Conservation (phyloP, 2,888 invertebrate genomes). For the Caenorhabditis plicata region DNA sequence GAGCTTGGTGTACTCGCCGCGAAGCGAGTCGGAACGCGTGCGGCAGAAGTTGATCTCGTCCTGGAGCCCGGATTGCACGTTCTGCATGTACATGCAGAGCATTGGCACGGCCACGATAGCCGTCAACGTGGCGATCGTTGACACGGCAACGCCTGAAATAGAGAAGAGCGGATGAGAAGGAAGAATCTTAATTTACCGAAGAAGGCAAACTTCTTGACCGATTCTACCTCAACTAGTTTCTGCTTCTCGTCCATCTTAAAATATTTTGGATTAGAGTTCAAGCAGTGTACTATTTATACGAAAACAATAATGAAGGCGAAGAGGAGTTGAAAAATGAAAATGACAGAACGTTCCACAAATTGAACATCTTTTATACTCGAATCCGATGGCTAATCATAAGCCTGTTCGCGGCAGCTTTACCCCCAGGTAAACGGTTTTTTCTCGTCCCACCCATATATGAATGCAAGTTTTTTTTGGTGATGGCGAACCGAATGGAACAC, state of each 20-base stretch:
- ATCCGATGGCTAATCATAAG: too few relatives aligned
- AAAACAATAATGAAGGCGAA: too few relatives aligned
- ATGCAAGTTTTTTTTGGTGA: too few relatives aligned
- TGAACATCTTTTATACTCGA: too few relatives aligned
- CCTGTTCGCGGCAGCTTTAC: too few relatives aligned
- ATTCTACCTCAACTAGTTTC: conserved; percentile 41
- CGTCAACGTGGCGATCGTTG: conserved; percentile 50
- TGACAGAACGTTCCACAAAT: too few relatives aligned
- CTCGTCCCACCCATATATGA: too few relatives aligned
- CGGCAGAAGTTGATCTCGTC: conserved; percentile 56
- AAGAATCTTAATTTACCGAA: conserved; percentile 19
- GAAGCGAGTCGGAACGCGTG: conserved; percentile 47
- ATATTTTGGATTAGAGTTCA: too few relatives aligned
- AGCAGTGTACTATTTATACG: too few relatives aligned
- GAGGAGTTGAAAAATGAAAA: too few relatives aligned
- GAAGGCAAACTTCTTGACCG: conserved; percentile 47
- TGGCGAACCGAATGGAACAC: too few relatives aligned
- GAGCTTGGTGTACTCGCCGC: conserved; percentile 47
- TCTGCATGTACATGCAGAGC: conserved; percentile 59
- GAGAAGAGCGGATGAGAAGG: neutral
- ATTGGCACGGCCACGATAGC: conserved; percentile 55
- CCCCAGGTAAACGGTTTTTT: too few relatives aligned
- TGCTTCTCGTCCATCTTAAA: conserved; percentile 36
- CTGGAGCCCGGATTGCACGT: conserved; percentile 51
- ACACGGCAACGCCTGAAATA: conserved; percentile 11